A percentile compares a stretch with the other conserved stretches of the same genome.
Evolutionary conservation across 2,888 invertebrate species (phyloP).

Genomic region (Hyalella azteca): DNA sequence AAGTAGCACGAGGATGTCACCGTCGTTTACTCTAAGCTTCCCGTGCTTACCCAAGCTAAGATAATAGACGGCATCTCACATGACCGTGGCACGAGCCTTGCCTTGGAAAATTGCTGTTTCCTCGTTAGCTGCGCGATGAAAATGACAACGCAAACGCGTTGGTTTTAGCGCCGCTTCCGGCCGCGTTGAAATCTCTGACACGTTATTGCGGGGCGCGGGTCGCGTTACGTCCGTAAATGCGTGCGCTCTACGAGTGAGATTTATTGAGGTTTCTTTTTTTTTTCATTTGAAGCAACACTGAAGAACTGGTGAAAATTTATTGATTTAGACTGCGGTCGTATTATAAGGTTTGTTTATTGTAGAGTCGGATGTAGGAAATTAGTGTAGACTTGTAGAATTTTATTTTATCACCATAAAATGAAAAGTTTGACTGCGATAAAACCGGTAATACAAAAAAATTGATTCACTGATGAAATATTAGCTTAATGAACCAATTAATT

Average conservation of each 20-base stretch:
- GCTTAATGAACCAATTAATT: too few relatives aligned
- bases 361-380: too few relatives aligned
- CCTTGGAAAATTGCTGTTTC: background rate
- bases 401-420: too few relatives aligned
- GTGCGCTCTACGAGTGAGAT: background rate
- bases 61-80: background rate
- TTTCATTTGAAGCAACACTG: background rate
- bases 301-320: too few relatives aligned
- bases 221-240: background rate
- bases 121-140: background rate
- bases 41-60: background rate
- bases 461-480: too few relatives aligned
- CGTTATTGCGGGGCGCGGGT: slow-evolving; percentile 15
- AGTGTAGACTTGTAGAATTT: too few relatives aligned
- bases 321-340: too few relatives aligned
- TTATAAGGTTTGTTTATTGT: too few relatives aligned
- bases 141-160: background rate
- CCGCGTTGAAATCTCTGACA: background rate
- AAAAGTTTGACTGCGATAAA: too few relatives aligned
- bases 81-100: background rate
- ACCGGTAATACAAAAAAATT: too few relatives aligned
- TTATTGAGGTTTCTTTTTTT: background rate
- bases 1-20: background rate
- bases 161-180: background rate
- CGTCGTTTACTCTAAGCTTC: background rate